Evolutionary conservation across 2,888 invertebrate species (phyloP).

Genomic region (Stegophylla sp.): DNA sequence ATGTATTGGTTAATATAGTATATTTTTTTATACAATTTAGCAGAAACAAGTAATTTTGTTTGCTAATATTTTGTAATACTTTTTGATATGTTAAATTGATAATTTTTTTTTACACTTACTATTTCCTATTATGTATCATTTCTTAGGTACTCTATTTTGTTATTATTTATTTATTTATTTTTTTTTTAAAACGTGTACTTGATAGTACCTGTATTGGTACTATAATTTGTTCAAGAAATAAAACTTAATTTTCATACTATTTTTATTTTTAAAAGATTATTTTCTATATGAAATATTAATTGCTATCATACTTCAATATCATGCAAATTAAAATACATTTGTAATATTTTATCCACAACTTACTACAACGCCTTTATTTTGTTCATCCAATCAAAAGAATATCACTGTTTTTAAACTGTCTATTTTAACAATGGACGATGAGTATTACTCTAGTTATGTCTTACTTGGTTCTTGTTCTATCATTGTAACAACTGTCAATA

Average conservation of each 20-base stretch:
- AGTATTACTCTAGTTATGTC: too few relatives aligned
- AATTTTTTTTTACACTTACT: neutral
- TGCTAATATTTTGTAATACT: neutral
- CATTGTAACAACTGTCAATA: too few relatives aligned
- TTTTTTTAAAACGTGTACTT: conserved; percentile 4
- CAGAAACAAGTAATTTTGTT: neutral
- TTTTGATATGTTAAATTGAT: neutral
- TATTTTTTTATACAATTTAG: neutral
- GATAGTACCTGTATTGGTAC: too few relatives aligned
- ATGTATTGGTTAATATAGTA: neutral
- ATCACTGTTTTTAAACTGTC: too few relatives aligned
- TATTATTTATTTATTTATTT: conserved; percentile 21
- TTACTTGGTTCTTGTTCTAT: too few relatives aligned
- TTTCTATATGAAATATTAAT: too few relatives aligned
- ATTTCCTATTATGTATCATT: neutral
- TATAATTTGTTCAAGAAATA: neutral
- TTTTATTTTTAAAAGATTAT: neutral
- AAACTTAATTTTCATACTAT: neutral
- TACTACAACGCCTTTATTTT: too few relatives aligned
- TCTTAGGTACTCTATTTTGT: neutral
- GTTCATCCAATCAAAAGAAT: too few relatives aligned
- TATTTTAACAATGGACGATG: too few relatives aligned
- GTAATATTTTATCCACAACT: too few relatives aligned
- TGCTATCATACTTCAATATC: too few relatives aligned
- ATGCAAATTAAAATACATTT: too few relatives aligned